Evolutionary conservation across 1,140 invertebrate genomes (phyloP), one percentile per base, ranked within the genome.

Genomic region (Cydia pomonella): DNA sequence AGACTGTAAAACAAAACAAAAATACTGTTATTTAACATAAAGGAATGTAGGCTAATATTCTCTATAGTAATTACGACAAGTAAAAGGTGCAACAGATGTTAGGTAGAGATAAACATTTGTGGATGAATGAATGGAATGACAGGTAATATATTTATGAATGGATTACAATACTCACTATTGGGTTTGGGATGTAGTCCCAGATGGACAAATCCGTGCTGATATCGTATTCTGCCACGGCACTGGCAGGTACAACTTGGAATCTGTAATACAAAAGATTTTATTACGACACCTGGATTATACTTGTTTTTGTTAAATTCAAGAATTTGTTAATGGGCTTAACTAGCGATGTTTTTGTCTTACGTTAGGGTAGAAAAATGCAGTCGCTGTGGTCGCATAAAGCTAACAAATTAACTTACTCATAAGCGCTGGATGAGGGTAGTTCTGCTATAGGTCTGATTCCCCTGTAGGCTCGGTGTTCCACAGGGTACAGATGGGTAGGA

Each of bases 121-220:
- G 50, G 18, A 53, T 59, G 53, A 59, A 59, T 59, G 53, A 59
- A 59, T 59, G 10, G 21, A 59, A 59, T 23, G 18, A 53, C n/a
- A 53, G 50, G 50, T 53, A 53, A 53, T 53, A 18, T 53, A 0
- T 53, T 53, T 53, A 18, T 53, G 62, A 23, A 63, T 63, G 25
- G 25, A 63, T n/a, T 25, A 44, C n/a, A 73, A 47, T 72, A 79
- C 77, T 79, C 76, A 79, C 78, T 25, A 64, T 69, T 73, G 75
- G 41, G n/a, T 33, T 73, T 2, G 75, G 69, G 23, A 76, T 69
- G 27, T 25, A 62, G 25, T 79, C 73, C 71, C 73, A 18, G 33
- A 77, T 27, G 13, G 76, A 69, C 16, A 38, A 44, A 44, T 76
- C 63, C 1, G 27, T 50, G 29, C 38, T 3, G 38, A 27, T 41